These are phyloP conservation scores for Fulmarus glacialis DNA, from an alignment of 2,113 vertebrate species.

Conservation along the genomic window DNA sequence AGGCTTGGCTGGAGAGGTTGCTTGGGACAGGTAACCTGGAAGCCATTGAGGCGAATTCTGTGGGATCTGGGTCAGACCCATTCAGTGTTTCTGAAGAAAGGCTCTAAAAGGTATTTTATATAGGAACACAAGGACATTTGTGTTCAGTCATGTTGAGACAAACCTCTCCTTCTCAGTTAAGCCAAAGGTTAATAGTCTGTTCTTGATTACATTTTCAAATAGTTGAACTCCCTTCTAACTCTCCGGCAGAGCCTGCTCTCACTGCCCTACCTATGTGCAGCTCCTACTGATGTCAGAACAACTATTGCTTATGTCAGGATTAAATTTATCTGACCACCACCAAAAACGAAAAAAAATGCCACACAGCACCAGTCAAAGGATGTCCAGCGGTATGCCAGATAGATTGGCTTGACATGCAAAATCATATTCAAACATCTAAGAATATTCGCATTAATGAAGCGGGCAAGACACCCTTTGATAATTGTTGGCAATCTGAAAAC, in stretches of 20 bases:
- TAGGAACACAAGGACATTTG: not conserved
- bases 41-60: not conserved
- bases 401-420: slow-evolving; percentile 54
- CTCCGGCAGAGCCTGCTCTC: not conserved
- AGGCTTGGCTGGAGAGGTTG: not conserved
- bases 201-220: not conserved
- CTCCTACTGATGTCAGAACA: slow-evolving; percentile 22
- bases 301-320: not conserved
- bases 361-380: slow-evolving; percentile 56
- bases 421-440: slow-evolving; percentile 48
- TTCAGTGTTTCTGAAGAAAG: not conserved
- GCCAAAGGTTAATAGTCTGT: not conserved
- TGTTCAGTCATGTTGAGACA: not conserved
- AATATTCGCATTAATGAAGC: slow-evolving; percentile 47
- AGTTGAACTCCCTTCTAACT: not conserved
- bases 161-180: not conserved
- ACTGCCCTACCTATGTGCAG: not conserved
- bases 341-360: slow-evolving; percentile 56
- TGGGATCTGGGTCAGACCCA: not conserved
- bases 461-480: slow-evolving; percentile 54
- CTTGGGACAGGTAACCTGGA: not conserved
- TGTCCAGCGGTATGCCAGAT: slow-evolving; percentile 14
- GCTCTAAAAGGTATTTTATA: not conserved
- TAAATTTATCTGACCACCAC: slow-evolving; percentile 37
- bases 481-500: slow-evolving; percentile 62